phyloP scores from a whole-genome alignment of 2,888 invertebrate species.

The Ophion slaviceki region DNA sequence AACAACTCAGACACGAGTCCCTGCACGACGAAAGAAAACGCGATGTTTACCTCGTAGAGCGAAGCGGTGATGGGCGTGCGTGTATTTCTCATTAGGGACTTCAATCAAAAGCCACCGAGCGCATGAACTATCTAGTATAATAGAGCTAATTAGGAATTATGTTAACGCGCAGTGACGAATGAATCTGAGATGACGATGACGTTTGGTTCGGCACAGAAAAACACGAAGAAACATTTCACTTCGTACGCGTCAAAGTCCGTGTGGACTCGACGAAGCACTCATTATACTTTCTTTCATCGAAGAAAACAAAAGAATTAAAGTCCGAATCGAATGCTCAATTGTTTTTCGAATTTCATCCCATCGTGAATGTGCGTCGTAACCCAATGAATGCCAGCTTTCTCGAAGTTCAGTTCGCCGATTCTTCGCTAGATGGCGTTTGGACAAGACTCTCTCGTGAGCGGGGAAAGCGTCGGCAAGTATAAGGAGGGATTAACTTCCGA shows the following conservation, averaged over 20 bases:
- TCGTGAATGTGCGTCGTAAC: not conserved
- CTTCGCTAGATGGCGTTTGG: not conserved
- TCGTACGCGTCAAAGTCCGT: not conserved
- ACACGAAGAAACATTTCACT: conserved; percentile 7
- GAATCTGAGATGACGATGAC: conserved; percentile 29
- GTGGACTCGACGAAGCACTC: conserved; percentile 21
- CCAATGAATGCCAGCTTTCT: not conserved
- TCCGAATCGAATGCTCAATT: conserved; percentile 36
- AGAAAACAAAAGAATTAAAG: conserved; percentile 41
- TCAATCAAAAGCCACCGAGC: conserved; percentile 14
- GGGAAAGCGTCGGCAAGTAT: not conserved
- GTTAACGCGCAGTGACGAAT: conserved; percentile 39
- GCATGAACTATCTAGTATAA: conserved; percentile 26
- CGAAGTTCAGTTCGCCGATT: not conserved
- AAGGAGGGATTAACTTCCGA: not conserved
- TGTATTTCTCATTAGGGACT: conserved; percentile 26
- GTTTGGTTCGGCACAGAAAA: not conserved
- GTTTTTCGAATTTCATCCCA: conserved; percentile 28
- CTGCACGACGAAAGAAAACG: not conserved
- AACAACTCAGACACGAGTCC: conserved; percentile 33
- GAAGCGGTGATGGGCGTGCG: not conserved
- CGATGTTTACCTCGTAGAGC: conserved; percentile 5
- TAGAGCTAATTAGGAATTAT: conserved; percentile 36
- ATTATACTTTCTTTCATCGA: conserved; percentile 31
- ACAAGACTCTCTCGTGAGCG: too few species aligned